These are phyloP conservation scores for Strigops habroptila DNA, from an alignment of 2,113 vertebrate genomes.

Conservation along the genomic window DNA sequence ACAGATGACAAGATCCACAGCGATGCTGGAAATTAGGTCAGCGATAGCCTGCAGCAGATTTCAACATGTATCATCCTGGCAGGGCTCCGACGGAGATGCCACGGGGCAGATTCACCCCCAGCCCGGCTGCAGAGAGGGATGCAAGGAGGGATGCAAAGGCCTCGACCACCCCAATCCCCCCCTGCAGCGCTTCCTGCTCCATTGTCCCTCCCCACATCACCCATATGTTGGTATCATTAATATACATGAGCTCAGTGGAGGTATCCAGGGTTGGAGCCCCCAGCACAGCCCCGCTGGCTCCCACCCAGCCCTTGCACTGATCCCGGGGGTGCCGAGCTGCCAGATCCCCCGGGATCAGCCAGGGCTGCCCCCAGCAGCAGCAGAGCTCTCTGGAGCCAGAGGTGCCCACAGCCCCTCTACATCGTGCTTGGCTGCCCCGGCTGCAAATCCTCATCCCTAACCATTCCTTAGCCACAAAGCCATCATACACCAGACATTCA, in stretches of 20 bases:
- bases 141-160: background rate
- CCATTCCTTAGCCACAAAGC: background rate
- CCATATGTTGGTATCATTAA: background rate
- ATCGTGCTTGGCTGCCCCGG: rapidly evolving
- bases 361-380: background rate
- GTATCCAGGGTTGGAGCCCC: background rate
- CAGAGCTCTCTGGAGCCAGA: background rate
- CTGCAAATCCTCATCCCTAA: background rate
- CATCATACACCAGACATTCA: rapidly evolving
- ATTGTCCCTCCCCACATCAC: background rate
- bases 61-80: background rate
- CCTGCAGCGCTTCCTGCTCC: background rate
- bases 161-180: background rate
- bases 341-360: background rate
- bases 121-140: background rate
- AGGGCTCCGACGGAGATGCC: background rate
- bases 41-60: background rate
- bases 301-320: rapidly evolving
- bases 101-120: background rate
- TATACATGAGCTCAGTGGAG: background rate
- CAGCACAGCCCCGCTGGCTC: background rate
- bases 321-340: background rate
- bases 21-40: constrained; percentile 32
- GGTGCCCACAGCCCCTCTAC: background rate
- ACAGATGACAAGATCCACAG: constrained; percentile 10